Base-by-base conservation (phyloP, 1,140 invertebrate species). In the Pristionchus pacificus region DNA sequence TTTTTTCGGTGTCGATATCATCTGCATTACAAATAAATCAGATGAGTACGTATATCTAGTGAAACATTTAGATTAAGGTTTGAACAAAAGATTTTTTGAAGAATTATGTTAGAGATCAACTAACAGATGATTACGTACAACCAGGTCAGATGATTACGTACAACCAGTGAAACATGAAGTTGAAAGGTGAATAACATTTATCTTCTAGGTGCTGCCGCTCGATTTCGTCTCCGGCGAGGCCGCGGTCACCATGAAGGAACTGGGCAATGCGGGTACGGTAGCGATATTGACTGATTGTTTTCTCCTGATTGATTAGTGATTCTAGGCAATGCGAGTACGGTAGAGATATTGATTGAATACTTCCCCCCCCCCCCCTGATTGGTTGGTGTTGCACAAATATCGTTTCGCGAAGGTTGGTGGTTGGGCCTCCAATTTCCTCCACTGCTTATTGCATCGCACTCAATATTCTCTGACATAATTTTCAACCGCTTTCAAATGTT, bases 211-310 rank as follows among this genome's bases (percentile, higher is more conserved):
- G 38, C 6, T 10, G 6, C 6, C 38, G 6, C 19, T 49, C 38
- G 31, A 14, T 27, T n/a, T 66, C 28, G 31, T 38, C 13, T 25
- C 31, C 13, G 55, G 65, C 25, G 65, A 66, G 28, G 65, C 25
- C 19, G 30, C 27, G 14, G 6, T 57, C 2, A 38, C 15, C 15
- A 15, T 66, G 65, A 66, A 66, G 65, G 49, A 38, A 14, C 24
- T 66, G 14, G 31, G 33, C 3, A 38, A 66, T 57, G 32, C 65
- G 6, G 65, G 65, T 66, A 14, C 6, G 38, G 6, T 19, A 49
- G 19, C 38, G 6, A 10, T 10, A 49, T 49, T 19, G 19, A 49
- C 6, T 49, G 38, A 19, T 10, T 49, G 6, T 49, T 49, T 49
- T 49, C 6, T 49, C 6, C 6, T 19, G 38, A 19, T 49, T 49